Evolutionary conservation across 2,113 vertebrate genomes (phyloP).

Genomic region (Athene cunicularia): DNA sequence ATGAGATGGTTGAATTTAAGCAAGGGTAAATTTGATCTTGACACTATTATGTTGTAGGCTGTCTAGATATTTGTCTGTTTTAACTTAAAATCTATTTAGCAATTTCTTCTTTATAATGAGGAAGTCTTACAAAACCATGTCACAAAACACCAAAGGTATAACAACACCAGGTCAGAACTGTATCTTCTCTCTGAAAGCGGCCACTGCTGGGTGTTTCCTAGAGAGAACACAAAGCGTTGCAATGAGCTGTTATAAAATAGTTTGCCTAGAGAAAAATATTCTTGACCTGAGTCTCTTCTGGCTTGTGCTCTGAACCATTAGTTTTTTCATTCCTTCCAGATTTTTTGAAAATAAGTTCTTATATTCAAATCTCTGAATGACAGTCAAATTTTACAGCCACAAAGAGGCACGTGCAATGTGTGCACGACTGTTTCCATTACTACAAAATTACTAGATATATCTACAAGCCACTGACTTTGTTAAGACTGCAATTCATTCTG

Average conservation of each 20-base stretch:
- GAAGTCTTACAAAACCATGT: not conserved
- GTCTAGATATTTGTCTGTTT: constrained; percentile 34
- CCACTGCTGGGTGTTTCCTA: not conserved
- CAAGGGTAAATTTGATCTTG: constrained; percentile 29
- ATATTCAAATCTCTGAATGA: not conserved
- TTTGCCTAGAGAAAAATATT: not conserved
- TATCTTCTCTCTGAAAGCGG: not conserved
- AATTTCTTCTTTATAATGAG: not conserved
- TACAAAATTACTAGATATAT: not conserved
- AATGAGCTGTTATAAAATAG: not conserved
- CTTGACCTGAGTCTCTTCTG: not conserved
- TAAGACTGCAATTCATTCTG: not conserved
- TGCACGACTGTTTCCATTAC: not conserved
- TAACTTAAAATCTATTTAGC: constrained; percentile 11
- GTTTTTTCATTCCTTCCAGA: not conserved
- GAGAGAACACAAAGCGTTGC: not conserved
- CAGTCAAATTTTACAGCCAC: not conserved
- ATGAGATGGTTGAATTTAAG: constrained; percentile 31
- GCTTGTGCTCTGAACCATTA: not conserved
- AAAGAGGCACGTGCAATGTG: not conserved
- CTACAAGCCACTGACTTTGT: constrained; percentile 46
- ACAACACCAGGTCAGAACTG: not conserved
- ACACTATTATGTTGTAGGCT: not conserved
- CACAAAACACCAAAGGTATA: not conserved
- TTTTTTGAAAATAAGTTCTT: not conserved